Base-by-base conservation (phyloP, 35 echinoderm and acorn worm species). In the Ptychodera flava region DNA sequence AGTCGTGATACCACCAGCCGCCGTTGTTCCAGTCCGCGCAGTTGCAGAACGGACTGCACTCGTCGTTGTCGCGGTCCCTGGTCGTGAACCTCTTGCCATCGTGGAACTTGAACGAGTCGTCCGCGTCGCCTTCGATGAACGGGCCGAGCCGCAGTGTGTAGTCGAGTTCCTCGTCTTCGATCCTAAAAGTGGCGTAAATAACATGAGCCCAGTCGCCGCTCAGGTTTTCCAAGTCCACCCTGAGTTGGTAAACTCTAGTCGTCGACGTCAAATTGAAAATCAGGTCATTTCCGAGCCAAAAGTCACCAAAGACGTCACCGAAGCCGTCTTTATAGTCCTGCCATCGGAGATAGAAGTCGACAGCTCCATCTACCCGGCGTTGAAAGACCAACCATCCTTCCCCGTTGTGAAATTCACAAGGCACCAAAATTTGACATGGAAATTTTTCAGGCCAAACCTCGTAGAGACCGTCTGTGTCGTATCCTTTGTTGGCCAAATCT, bases 251-350 rank as follows among this genome's bases (percentile, higher is more conserved):
- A 37, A 29, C 10, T 78, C 33, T 6, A 12, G 45, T 80, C 15
- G 1, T 28, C 1, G 27, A 80, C 27, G 76, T 78, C 38, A 86
- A 10, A 27, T 15, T 1, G 64, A 1, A 33, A 1, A 87, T 15
- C 15, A 29, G 36, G 0, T 87, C 85, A 34, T 87, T 87, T 1
- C 85, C 85, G 2, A 87, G 33, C 85, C 85, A 87, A 33, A 34
- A 87, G 1, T 78, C 76, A 34, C 33, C 53, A 78, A 36, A 16
- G 15, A 78, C 16, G 28, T 87, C 34, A 1, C 85, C 85, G 28
- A 87, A 87, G 30, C 85, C 85, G 29, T 87, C 29, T 33, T 76
- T 87, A 76, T 87, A 87, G 16, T 33, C 1, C 12, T 16, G 32
- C 85, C 85, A 87, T 16, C 10, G 0, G 1, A 0, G 14, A 33